Conservation (phyloP, 2,797 vertebrate genomes). For the Gobio occitaniae region DNA sequence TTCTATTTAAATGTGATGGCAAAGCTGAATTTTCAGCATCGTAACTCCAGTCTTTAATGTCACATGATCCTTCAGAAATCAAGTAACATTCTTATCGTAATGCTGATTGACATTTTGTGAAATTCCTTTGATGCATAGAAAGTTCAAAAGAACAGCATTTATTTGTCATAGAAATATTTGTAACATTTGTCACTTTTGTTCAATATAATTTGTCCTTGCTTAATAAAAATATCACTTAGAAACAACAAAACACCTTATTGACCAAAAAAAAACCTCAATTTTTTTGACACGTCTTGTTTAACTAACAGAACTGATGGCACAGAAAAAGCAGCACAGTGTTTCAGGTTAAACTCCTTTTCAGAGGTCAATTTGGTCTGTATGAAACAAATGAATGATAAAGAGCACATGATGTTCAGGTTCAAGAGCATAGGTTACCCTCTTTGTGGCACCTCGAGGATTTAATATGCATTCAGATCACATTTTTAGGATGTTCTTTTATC, state of each 20-base stretch:
- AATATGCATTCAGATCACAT: slow-evolving; percentile 56
- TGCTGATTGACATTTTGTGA: background rate
- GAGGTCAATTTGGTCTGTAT: background rate
- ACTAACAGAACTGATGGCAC: slow-evolving; percentile 15
- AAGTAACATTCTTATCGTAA: background rate
- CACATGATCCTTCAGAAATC: background rate
- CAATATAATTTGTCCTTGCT: background rate
- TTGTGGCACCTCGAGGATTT: slow-evolving; percentile 3
- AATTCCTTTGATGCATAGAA: background rate
- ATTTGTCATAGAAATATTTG: background rate
- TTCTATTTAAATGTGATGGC: background rate
- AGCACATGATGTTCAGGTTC: background rate
- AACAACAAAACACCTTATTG: background rate
- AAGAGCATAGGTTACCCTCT: slow-evolving; percentile 7
- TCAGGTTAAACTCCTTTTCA: slow-evolving; percentile 4
- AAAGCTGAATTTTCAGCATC: background rate
- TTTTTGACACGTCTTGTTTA: slow-evolving; percentile 31
- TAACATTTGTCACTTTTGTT: background rate
- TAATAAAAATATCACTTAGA: background rate
- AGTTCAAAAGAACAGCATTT: background rate
- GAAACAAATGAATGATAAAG: slow-evolving; percentile 4
- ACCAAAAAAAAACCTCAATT: background rate
- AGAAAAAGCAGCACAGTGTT: background rate
- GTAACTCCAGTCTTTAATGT: background rate
- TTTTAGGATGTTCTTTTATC: slow-evolving; percentile 52